phyloP scores from a whole-genome alignment of 2,797 vertebrate species.

The Labroides dimidiatus region DNA sequence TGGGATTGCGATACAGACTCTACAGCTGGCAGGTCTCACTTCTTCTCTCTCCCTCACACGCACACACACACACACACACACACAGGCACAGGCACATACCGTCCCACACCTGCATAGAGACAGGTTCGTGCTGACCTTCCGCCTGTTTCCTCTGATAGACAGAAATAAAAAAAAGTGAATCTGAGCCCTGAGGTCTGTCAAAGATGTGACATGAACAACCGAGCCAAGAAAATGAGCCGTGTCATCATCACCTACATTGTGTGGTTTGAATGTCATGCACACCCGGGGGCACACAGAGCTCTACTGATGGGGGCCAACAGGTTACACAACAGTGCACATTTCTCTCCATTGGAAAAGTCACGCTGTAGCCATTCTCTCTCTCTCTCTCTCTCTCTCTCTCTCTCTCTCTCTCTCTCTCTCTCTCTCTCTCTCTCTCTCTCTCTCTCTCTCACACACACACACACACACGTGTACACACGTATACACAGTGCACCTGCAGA shows the following conservation, averaged over 20 bases:
- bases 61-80: no score
- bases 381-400: neutral
- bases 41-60: neutral
- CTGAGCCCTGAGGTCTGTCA: neutral
- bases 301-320: constrained; percentile 45
- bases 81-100: constrained; percentile 4
- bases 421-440: neutral
- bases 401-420: neutral
- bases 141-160: neutral
- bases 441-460: constrained; percentile 4
- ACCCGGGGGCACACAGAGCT: constrained; percentile 68
- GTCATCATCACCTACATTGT: constrained; percentile 38
- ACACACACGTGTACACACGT: constrained; percentile 25
- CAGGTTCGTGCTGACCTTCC: neutral
- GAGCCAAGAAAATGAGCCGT: neutral
- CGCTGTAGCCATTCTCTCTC: constrained; percentile 14
- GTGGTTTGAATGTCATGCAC: constrained; percentile 20
- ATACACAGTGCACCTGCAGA: constrained; percentile 17
- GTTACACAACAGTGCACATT: constrained; percentile 47
- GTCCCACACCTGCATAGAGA: neutral
- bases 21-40: constrained; percentile 90
- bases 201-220: constrained; percentile 7
- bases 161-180: neutral
- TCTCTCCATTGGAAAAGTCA: constrained; percentile 39
- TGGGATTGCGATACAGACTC: constrained; percentile 90